phyloP scores from a whole-genome alignment of 2,888 invertebrate species.

The Phania funesta region DNA sequence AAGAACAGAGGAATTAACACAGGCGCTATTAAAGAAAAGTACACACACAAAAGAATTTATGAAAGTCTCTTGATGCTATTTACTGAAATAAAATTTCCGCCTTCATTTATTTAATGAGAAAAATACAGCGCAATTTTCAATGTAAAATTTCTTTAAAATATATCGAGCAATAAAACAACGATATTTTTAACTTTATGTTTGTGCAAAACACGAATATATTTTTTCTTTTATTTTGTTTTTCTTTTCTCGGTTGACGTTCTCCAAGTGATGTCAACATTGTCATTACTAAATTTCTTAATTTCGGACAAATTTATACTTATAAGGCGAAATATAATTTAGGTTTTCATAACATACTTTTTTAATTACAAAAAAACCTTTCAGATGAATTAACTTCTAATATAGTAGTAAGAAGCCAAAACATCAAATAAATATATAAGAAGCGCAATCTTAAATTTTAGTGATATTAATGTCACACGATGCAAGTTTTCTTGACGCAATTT shows the following conservation, averaged over 20 bases:
- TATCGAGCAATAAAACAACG: constrained; percentile 53
- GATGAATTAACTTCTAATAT: too few relatives aligned
- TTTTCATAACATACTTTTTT: too few relatives aligned
- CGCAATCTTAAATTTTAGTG: too few relatives aligned
- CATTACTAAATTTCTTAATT: too few relatives aligned
- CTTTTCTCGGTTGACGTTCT: constrained; percentile 54
- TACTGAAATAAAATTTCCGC: constrained; percentile 38
- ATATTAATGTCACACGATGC: too few relatives aligned
- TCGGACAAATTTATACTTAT: not conserved
- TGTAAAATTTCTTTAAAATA: constrained; percentile 24
- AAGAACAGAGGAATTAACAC: constrained; percentile 36
- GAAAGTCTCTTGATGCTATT: constrained; percentile 52
- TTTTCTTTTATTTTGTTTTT: constrained; percentile 27
- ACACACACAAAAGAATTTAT: constrained; percentile 46
- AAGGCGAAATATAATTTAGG: not conserved
- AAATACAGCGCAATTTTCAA: constrained; percentile 61
- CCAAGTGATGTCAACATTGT: constrained; percentile 34
- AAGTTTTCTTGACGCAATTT: too few relatives aligned
- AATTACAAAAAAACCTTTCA: too few relatives aligned
- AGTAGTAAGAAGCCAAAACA: too few relatives aligned
- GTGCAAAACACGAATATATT: constrained; percentile 39
- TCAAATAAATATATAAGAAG: too few relatives aligned
- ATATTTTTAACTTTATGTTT: constrained; percentile 58
- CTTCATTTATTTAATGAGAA: constrained; percentile 40
- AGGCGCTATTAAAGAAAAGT: constrained; percentile 30